Evolutionary conservation across 2,888 invertebrate genomes (phyloP).

Genomic region (Bombyx huttoni): DNA sequence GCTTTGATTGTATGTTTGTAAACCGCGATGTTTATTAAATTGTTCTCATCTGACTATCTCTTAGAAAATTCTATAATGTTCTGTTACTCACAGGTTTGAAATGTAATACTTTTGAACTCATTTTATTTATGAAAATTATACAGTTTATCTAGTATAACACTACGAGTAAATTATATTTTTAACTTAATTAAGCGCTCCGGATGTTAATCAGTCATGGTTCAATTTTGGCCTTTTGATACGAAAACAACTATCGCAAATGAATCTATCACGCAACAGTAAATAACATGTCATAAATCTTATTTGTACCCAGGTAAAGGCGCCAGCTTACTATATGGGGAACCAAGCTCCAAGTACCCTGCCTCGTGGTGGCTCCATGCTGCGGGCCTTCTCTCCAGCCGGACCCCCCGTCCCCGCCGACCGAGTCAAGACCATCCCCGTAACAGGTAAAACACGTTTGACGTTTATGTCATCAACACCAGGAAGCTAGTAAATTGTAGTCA

Average conservation of each 20-base stretch:
- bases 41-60: conserved; percentile 31
- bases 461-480: conserved; percentile 7
- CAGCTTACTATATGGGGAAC: conserved; percentile 81
- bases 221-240: background rate
- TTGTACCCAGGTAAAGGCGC: conserved; percentile 56
- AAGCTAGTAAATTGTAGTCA: conserved; percentile 6
- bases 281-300: background rate
- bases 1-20: conserved; percentile 43
- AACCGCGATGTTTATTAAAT: conserved; percentile 44
- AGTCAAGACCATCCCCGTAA: conserved; percentile 59
- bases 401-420: conserved; percentile 74
- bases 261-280: background rate
- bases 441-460: conserved; percentile 20
- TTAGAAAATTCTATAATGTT: conserved; percentile 13
- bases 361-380: conserved; percentile 74
- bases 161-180: background rate
- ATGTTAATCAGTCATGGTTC: background rate
- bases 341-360: conserved; percentile 74
- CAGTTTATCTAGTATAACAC: background rate
- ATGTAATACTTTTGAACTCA: background rate
- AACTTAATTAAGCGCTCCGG: background rate
- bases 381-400: conserved; percentile 77
- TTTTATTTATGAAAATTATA: background rate
- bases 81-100: background rate
- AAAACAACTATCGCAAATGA: no score